Conservation (phyloP, 2,797 vertebrate genomes). For the Paratrypauchen microcephalus region DNA sequence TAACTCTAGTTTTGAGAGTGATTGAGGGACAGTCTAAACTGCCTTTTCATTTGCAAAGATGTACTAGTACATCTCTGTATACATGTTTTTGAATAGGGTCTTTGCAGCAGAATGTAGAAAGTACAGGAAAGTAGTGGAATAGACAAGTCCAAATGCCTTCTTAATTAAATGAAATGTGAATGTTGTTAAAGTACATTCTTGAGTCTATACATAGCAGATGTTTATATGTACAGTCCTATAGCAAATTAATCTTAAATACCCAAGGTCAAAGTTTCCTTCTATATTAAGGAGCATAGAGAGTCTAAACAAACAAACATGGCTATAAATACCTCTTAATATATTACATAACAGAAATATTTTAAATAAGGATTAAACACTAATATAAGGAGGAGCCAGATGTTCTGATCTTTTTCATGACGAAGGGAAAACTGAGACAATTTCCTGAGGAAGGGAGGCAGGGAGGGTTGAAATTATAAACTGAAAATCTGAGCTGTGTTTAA, state of each 20-base stretch:
- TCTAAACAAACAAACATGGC: not conserved
- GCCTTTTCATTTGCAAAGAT: too few relatives aligned
- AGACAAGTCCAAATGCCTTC: not conserved
- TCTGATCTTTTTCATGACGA: slow-evolving; percentile 1
- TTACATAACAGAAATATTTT: not conserved
- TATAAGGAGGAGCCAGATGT: not conserved
- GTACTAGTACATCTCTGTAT: too few relatives aligned
- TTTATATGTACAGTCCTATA: not conserved
- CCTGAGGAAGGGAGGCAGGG: slow-evolving; percentile 32
- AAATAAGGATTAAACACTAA: not conserved
- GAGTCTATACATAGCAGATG: slow-evolving; percentile 2
- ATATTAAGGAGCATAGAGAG: not conserved
- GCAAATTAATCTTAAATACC: not conserved
- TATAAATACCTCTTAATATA: not conserved
- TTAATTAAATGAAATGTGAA: not conserved
- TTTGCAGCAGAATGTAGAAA: slow-evolving; percentile 10
- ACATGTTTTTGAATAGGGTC: not conserved
- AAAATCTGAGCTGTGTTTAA: slow-evolving; percentile 18
- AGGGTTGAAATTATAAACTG: slow-evolving; percentile 13
- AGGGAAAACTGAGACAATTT: slow-evolving; percentile 21
- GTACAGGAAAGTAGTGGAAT: not conserved
- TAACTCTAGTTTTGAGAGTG: too few relatives aligned
- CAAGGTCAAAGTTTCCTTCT: not conserved
- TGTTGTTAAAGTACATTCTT: slow-evolving; percentile 6
- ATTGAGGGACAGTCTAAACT: too few relatives aligned